These are phyloP conservation scores for Paragorgia papillata DNA, from an alignment of 92 coral and sea anemone genomes.

Conservation along the genomic window DNA sequence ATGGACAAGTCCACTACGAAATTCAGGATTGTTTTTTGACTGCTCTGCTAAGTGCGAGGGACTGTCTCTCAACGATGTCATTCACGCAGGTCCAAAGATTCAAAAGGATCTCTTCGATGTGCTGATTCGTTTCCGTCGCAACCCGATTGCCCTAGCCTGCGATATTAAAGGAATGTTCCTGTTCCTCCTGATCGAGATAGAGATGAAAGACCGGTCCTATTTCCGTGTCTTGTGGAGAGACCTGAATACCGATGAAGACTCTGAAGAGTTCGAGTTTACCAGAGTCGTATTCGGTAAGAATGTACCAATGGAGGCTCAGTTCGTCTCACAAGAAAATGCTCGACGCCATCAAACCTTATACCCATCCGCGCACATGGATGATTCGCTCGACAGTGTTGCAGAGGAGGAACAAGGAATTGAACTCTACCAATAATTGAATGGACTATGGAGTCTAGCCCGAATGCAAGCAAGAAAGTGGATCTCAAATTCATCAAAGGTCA, in stretches of 20 bases:
- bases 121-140: slow-evolving; percentile 52
- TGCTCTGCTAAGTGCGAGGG: slow-evolving; percentile 56
- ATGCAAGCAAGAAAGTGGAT: slow-evolving; percentile 66
- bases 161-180: slow-evolving; percentile 60
- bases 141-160: slow-evolving; percentile 50
- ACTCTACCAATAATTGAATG: slow-evolving; percentile 49
- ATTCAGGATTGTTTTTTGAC: slow-evolving; percentile 50
- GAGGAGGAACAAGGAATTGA: slow-evolving; percentile 46
- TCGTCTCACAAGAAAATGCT: slow-evolving; percentile 63
- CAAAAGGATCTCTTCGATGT: slow-evolving; percentile 63
- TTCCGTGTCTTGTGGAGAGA: slow-evolving; percentile 58
- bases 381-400: slow-evolving; percentile 54
- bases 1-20: slow-evolving; percentile 67
- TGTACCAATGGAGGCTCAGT: slow-evolving; percentile 59
- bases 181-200: slow-evolving; percentile 52
- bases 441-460: slow-evolving; percentile 40
- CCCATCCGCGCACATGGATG: slow-evolving; percentile 68
- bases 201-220: slow-evolving; percentile 45
- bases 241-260: slow-evolving; percentile 31
- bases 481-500: slow-evolving; percentile 52
- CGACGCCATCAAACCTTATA: slow-evolving; percentile 24
- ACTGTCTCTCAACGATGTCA: slow-evolving; percentile 56
- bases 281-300: slow-evolving; percentile 59
- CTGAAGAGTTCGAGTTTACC: slow-evolving; percentile 53
- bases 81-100: slow-evolving; percentile 63